These are phyloP conservation scores for Metaphire vulgaris DNA, from an alignment of 1,140 invertebrate species.

Conservation along the genomic window DNA sequence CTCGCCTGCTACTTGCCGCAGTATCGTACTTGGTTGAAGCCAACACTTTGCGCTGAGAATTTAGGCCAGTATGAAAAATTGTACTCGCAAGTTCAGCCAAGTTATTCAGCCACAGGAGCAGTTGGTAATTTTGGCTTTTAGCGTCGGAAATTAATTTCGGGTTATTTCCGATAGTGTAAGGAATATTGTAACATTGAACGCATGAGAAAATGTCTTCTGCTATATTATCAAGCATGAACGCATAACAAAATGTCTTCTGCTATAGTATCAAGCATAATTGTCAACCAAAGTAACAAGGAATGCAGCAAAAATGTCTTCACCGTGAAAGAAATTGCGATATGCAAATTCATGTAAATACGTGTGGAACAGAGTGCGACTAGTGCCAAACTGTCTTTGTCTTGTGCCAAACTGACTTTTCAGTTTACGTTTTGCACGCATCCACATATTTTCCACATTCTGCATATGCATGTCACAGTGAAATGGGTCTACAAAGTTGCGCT, in stretches of 20 bases:
- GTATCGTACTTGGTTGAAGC: too few relatives aligned
- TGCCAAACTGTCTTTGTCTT: neutral
- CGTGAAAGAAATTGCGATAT: neutral
- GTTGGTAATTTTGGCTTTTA: conserved; percentile 3
- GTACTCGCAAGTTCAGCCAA: too few relatives aligned
- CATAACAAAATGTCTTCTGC: neutral
- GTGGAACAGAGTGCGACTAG: neutral
- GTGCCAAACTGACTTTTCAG: neutral
- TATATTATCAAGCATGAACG: neutral
- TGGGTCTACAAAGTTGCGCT: conserved; percentile 10
- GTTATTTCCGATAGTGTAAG: neutral
- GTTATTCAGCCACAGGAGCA: too few relatives aligned
- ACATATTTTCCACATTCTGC: conserved; percentile 5
- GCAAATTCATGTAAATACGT: neutral
- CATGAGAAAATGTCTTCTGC: neutral
- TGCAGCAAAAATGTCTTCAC: neutral
- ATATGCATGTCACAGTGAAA: neutral
- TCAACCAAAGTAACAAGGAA: neutral
- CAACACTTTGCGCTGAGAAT: too few relatives aligned
- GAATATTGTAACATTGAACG: neutral
- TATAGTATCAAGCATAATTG: neutral
- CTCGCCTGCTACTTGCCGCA: too few relatives aligned
- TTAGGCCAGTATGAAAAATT: too few relatives aligned
- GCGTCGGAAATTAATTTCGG: neutral
- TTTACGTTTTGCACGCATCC: neutral